These are phyloP conservation scores for Limosa lapponica DNA, from an alignment of 2,797 vertebrate genomes.

Conservation along the genomic window DNA sequence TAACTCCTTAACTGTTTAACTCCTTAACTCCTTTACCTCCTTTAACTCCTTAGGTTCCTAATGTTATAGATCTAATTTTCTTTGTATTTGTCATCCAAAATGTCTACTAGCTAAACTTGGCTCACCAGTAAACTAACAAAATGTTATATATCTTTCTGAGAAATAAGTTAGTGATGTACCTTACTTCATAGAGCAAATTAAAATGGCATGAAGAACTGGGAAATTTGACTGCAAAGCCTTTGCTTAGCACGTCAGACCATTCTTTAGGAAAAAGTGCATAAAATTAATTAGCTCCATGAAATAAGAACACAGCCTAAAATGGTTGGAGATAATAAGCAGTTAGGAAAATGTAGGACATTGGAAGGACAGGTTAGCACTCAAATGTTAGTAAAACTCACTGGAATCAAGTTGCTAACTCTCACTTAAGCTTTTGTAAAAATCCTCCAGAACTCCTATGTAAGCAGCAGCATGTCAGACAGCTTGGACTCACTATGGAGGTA, in stretches of 20 bases:
- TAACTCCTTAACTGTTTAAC: not conserved
- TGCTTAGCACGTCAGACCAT: accelerated
- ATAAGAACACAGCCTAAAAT: not conserved
- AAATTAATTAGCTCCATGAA: not conserved
- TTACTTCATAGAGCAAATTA: not conserved
- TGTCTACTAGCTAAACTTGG: not conserved
- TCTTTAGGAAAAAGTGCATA: not conserved
- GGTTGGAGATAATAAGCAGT: not conserved
- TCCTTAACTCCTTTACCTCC: not conserved
- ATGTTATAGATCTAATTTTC: not conserved
- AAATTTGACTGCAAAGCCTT: not conserved
- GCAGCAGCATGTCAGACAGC: not conserved
- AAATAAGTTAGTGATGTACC: accelerated
- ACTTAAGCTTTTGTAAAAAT: not conserved
- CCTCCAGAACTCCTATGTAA: not conserved
- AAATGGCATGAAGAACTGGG: not conserved
- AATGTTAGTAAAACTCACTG: not conserved
- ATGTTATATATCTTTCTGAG: not conserved
- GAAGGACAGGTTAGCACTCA: not conserved
- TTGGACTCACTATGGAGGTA: not conserved
- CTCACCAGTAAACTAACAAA: not conserved
- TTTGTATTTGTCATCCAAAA: not conserved
- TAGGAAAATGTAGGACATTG: not conserved
- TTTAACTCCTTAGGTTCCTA: not conserved
- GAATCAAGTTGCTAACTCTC: not conserved